A percentile compares a stretch with the other conserved stretches of the same genome.
These are phyloP conservation scores for Clitarchus hookeri DNA, from an alignment of 2,888 invertebrate genomes.

Conservation along the genomic window DNA sequence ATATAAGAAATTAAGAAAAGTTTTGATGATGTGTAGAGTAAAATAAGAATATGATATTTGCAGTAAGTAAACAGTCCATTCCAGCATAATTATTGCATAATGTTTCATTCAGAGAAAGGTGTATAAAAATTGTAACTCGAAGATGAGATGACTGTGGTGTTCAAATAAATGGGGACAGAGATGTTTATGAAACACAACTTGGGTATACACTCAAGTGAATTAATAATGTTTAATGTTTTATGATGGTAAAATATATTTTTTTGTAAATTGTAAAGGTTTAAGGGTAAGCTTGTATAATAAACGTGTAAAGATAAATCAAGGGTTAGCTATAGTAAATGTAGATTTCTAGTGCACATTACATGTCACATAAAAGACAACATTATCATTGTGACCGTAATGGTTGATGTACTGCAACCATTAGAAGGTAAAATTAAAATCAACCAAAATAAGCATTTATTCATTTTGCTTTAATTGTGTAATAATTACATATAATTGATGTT, in stretches of 20 bases:
- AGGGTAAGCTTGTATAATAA: constrained; percentile 10
- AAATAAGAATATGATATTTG: background rate
- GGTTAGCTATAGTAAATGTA: background rate
- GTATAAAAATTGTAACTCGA: background rate
- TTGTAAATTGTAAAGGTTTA: background rate
- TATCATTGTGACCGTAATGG: background rate
- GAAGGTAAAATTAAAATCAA: background rate
- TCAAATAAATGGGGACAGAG: background rate
- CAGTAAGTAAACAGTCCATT: background rate
- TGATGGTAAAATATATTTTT: constrained; percentile 14
- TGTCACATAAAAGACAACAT: background rate
- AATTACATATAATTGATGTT: constrained; percentile 1
- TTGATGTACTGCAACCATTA: background rate
- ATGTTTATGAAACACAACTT: background rate
- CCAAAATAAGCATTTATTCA: background rate
- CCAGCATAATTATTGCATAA: background rate
- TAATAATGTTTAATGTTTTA: constrained; percentile 1
- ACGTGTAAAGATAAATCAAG: constrained; percentile 1
- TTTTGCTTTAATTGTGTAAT: background rate
- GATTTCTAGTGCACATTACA: background rate
- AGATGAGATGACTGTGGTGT: background rate
- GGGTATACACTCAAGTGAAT: constrained; percentile 4
- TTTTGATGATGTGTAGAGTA: constrained; percentile 11
- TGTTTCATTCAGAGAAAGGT: background rate
- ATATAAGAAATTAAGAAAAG: background rate